A percentile compares a stretch with the other conserved stretches of the same genome.
These are phyloP conservation scores for Chanos chanos DNA, from an alignment of 2,797 vertebrate genomes.

Conservation along the genomic window DNA sequence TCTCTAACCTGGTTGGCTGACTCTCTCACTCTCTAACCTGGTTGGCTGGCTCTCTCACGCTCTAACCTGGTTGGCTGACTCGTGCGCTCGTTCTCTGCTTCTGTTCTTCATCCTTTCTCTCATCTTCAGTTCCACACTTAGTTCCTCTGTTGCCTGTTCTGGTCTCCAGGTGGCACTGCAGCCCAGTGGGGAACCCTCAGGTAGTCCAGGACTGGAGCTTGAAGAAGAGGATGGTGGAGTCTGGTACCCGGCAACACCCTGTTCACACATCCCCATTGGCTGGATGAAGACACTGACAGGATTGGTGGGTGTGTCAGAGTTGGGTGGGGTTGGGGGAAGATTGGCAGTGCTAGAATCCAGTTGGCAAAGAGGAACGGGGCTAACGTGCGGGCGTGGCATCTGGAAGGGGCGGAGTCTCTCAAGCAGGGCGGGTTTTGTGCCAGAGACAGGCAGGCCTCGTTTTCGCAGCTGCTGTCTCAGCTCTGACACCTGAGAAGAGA, in stretches of 20 bases:
- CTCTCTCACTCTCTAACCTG: background rate
- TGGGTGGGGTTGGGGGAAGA: constrained; percentile 52
- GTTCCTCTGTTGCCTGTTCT: constrained; percentile 67
- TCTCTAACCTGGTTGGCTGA: background rate
- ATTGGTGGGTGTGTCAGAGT: constrained; percentile 17
- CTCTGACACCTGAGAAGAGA: constrained; percentile 86
- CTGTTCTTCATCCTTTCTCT: constrained; percentile 75
- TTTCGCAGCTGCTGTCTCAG: constrained; percentile 86
- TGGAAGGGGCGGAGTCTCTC: constrained; percentile 84
- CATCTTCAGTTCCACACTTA: constrained; percentile 74
- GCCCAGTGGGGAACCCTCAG: constrained; percentile 60
- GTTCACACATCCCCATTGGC: constrained; percentile 56
- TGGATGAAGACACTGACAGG: constrained; percentile 50
- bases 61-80: constrained; percentile 51
- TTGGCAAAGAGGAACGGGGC: constrained; percentile 68
- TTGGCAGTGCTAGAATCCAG: constrained; percentile 48
- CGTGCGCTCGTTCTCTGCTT: constrained; percentile 57
- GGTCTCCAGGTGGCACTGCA: constrained; percentile 63
- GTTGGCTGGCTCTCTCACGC: background rate
- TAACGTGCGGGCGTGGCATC: constrained; percentile 61
- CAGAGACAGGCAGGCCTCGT: constrained; percentile 86
- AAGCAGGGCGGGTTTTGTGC: constrained; percentile 84
- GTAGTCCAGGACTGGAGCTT: constrained; percentile 68
- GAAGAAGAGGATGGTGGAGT: constrained; percentile 62
- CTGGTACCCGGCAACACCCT: constrained; percentile 56